Base-by-base conservation (phyloP, 2,113 vertebrate species). In the Lampris incognitus region DNA sequence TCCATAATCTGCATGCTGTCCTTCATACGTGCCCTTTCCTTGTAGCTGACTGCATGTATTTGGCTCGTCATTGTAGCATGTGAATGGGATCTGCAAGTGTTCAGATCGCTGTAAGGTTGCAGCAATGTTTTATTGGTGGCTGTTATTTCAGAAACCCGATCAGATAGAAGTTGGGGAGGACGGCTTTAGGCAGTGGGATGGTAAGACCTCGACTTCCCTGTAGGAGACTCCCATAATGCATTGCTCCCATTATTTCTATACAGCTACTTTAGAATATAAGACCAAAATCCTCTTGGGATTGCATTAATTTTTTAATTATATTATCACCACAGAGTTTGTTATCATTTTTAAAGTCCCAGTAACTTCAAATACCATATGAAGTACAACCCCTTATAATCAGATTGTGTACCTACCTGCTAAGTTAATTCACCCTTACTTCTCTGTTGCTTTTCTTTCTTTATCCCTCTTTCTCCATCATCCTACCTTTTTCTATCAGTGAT, bases 141-240 rank as follows among this genome's bases (percentile, higher is more conserved):
- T 95, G 94, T 95, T 94, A 95, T 96, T 95, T 95, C 95, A 96
- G 95, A 94, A 94, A 84, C 94, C 93, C 62, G 94, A 95, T 94
- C 94, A 95, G 85, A 96, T 96, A 94, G 91, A 94, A 82, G 94
- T 96, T 66, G 95, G 95, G 82, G 88, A 89, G 78, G 95, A 95
- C 89, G 95, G 95, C 94, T 96, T 95, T 95, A 96, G 76, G 89
- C 95, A 96, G 86, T 96, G 94, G 94, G 95, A 96, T 95, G 95
- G 95, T 97, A 95, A 98, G 98, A 94, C 87, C 42, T 79, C 54
- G 87, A 89, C 90, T 87, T 94, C 84, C 90, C 93, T 82, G 62
- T 92, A 93, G 94, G 94, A 94, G 95, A 90, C 78, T 69, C 73
- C 81, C 83, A 36, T 84, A 73, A 82, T 72, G 90, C 69, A 61